Conservation (phyloP, 2,797 vertebrate genomes). For the Salmo trutta region DNA sequence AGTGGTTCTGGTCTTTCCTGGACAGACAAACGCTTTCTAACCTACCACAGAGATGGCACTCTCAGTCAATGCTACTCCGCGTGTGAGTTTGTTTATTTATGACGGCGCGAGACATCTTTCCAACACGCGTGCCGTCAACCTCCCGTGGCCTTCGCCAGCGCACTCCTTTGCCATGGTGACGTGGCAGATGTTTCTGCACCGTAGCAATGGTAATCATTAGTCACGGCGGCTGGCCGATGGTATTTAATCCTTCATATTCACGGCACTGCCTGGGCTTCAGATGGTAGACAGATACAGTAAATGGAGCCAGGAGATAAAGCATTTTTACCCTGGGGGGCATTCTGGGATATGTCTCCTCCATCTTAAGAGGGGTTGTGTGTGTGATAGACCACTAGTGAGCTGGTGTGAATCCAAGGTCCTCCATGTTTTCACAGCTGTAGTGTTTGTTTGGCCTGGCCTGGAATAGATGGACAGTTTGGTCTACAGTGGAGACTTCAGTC, state of each 20-base stretch:
- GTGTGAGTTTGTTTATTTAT: conserved; percentile 25
- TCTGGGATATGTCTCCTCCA: neutral
- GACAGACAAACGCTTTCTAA: conserved; percentile 26
- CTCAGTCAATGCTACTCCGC: conserved; percentile 17
- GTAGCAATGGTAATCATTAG: conserved; percentile 56
- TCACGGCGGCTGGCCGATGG: conserved; percentile 29
- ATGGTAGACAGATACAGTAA: neutral
- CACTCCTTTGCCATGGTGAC: conserved; percentile 67
- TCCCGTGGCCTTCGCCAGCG: conserved; percentile 40
- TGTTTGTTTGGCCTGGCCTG: conserved; percentile 42
- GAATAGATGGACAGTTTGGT: conserved; percentile 18
- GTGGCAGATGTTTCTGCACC: conserved; percentile 64
- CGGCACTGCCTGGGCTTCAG: conserved; percentile 12
- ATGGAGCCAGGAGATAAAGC: neutral
- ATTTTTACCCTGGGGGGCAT: conserved; percentile 1
- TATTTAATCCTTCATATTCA: conserved; percentile 37
- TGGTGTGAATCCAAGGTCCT: conserved; percentile 29
- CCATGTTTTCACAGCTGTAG: conserved; percentile 46
- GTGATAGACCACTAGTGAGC: no score
- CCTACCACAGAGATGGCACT: conserved; percentile 55
- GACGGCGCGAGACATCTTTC: conserved; percentile 43
- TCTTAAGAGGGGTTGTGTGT: conserved; percentile 2
- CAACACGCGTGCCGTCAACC: conserved; percentile 41
- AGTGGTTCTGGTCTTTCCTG: conserved; percentile 35
- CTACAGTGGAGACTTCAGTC: conserved; percentile 28